Conservation (phyloP, 1,140 invertebrate genomes). For the Drosophila athabasca region DNA sequence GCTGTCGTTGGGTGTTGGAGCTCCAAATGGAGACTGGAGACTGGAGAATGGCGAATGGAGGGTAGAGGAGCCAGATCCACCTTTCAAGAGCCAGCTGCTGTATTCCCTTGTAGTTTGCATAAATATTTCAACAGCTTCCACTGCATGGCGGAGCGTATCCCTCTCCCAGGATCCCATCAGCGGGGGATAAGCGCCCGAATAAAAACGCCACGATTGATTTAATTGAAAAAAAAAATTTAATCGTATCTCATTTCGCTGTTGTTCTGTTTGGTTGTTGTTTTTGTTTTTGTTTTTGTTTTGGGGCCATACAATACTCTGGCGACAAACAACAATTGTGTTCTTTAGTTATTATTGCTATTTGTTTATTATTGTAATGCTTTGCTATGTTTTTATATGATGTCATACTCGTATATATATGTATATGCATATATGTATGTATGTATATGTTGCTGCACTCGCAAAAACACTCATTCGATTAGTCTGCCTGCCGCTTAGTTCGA, state of each 20-base stretch:
- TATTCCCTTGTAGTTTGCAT: slow-evolving; percentile 69
- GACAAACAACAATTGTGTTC: slow-evolving; percentile 50
- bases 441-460: too few species aligned
- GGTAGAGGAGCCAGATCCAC: background rate
- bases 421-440: too few species aligned
- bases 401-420: slow-evolving; percentile 36
- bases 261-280: slow-evolving; percentile 24
- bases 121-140: slow-evolving; percentile 61
- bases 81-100: slow-evolving; percentile 36
- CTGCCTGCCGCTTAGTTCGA: slow-evolving; percentile 45
- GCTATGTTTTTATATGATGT: slow-evolving; percentile 52
- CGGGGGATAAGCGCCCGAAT: slow-evolving; percentile 33
- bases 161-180: slow-evolving; percentile 11
- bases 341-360: slow-evolving; percentile 41
- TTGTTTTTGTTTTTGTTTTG: too few species aligned
- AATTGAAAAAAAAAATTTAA: slow-evolving; percentile 71
- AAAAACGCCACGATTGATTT: slow-evolving; percentile 34
- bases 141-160: background rate
- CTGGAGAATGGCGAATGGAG: slow-evolving; percentile 2
- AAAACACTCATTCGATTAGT: slow-evolving; percentile 30
- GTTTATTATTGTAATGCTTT: slow-evolving; percentile 54
- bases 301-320: slow-evolving; percentile 24
- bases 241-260: slow-evolving; percentile 54
- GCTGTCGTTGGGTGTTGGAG: slow-evolving; percentile 55
- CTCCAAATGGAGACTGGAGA: background rate